Evolutionary conservation across 2,797 vertebrate genomes (phyloP), one percentile per base, ranked within the genome.

Genomic region (Sebastes taczanowskii): DNA sequence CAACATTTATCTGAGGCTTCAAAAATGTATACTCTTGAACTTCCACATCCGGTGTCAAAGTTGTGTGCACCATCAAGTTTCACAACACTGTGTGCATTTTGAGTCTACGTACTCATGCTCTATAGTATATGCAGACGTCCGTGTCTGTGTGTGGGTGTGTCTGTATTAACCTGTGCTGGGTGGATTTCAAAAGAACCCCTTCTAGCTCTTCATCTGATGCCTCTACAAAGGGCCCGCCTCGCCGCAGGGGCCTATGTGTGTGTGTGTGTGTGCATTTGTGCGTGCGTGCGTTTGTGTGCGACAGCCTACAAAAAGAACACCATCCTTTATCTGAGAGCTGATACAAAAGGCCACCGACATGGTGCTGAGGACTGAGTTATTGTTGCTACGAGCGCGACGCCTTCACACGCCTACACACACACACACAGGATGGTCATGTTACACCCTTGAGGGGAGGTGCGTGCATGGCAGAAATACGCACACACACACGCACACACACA

Each of bases 181-280:
- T 89, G 49, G 75, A 88, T 91, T 91, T 94, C 89, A 92, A 93
- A 92, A 89, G 77, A 71, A 58, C 22, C 66, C 71, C 38, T 88
- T 91, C 72, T 62, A 84, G 87, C 74, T 78, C 85, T 91, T 90
- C 91, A 95, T 94, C 68, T 84, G 92, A 94, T 93, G 92, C 87
- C 83, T 91, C 78, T 88, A 93, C 91, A 95, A 95, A 94, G 84
- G 78, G 84, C 38, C 83, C 7, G 23, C 58, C 72, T 86, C 52
- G 61, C 91, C 76, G 27, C 84, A 69, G 88, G 92, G 86, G 77
- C 59, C 56, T 30, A 1, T 35, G 68, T 66, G 65, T 65, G 78
- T 71, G 14, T 32, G 30, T 56, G 62, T 62, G 59, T 66, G 27
- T 64, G 85, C 53, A 65, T 70, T 80, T 68, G 52, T 49, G 49